Evolutionary conservation across 2,888 invertebrate species (phyloP).

Genomic region (Drosophila lutescens): DNA sequence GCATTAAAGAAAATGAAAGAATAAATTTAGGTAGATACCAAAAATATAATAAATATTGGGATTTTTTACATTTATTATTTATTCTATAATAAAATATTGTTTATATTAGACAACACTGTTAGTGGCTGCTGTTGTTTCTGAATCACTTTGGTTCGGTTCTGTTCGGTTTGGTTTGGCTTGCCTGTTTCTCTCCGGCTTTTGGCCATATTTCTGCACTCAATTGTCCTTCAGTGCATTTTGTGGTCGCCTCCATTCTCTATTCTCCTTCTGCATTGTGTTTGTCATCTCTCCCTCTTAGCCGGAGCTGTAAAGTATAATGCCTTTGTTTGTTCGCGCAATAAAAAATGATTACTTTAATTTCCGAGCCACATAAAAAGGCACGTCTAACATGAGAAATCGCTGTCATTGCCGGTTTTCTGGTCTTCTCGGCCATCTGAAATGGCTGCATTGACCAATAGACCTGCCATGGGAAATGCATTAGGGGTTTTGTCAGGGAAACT

Average conservation of each 20-base stretch:
- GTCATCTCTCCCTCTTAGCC: conserved; percentile 31
- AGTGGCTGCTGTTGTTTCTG: conserved; percentile 1
- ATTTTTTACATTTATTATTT: too few species aligned
- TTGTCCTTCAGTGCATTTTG: conserved; percentile 76
- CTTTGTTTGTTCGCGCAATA: conserved; percentile 79
- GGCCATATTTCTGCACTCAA: conserved; percentile 75
- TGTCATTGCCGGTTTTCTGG: conserved; percentile 58
- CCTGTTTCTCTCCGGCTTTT: conserved; percentile 58
- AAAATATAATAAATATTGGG: too few species aligned
- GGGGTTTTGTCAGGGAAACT: background rate
- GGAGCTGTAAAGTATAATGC: conserved; percentile 73
- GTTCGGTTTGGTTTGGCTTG: conserved; percentile 26
- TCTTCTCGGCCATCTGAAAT: conserved; percentile 8
- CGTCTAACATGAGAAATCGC: conserved; percentile 75
- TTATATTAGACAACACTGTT: background rate
- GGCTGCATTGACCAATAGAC: conserved; percentile 18
- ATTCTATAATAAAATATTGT: background rate
- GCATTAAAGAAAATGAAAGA: too few species aligned
- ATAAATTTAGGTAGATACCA: too few species aligned
- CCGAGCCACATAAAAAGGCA: conserved; percentile 70
- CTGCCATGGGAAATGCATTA: conserved; percentile 35
- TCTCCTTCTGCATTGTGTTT: conserved; percentile 40
- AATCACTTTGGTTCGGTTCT: conserved; percentile 20
- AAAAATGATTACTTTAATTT: conserved; percentile 80
- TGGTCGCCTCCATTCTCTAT: conserved; percentile 44